Conservation (phyloP, 2,888 invertebrate genomes). For the Hymenopus coronatus region DNA sequence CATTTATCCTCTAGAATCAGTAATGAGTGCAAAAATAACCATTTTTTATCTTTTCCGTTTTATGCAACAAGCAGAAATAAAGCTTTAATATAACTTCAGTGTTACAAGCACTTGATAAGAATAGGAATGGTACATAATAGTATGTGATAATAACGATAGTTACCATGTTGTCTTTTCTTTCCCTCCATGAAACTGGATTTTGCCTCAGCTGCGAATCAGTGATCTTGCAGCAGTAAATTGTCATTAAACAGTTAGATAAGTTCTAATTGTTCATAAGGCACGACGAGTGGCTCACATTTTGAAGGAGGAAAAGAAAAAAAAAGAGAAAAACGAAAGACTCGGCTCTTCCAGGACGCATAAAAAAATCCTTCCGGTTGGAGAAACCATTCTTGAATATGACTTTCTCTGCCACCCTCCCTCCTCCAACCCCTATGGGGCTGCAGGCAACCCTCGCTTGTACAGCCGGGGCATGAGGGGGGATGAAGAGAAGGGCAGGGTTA, state of each 20-base stretch:
- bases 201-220: background rate
- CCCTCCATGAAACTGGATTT: too few relatives aligned
- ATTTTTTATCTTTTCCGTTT: too few relatives aligned
- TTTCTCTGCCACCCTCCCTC: background rate
- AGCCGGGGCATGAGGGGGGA: background rate
- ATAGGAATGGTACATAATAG: too few relatives aligned
- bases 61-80: too few relatives aligned
- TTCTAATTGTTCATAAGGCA: background rate
- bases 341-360: background rate
- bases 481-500: background rate
- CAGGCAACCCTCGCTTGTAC: background rate
- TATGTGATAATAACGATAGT: too few relatives aligned
- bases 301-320: background rate
- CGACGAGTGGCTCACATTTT: background rate
- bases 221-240: background rate
- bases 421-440: background rate
- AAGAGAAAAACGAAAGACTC: too few relatives aligned
- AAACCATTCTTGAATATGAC: background rate
- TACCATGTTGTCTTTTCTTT: too few relatives aligned
- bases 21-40: too few relatives aligned
- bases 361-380: background rate
- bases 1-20: too few relatives aligned
- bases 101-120: too few relatives aligned
- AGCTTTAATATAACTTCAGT: too few relatives aligned
- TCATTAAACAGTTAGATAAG: background rate